Evolutionary conservation across 1,140 invertebrate species (phyloP), one percentile per base, ranked within the genome.

Genomic region (Antheraea mylitta): DNA sequence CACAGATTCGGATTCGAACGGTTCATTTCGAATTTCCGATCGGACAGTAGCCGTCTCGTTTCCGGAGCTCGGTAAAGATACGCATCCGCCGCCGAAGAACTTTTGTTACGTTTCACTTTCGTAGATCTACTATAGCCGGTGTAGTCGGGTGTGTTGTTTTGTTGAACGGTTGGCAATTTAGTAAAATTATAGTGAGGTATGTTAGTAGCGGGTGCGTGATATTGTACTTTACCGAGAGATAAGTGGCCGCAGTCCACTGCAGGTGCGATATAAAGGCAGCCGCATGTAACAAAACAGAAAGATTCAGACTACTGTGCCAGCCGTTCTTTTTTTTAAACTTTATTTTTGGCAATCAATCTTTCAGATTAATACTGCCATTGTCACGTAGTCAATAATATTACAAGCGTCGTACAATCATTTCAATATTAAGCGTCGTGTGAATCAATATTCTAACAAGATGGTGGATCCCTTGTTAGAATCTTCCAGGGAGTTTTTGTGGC

Each of bases 161-260:
- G 75, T 66, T 80, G 80, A 45, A 79, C 77, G 70, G 78, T 74
- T 69, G 80, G 74, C 69, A 83, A 70, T 81, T 85, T 88, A 73
- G 83, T 86, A 79, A 82, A 83, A 82, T 87, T 87, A 86, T 75
- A 83, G 75, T 89, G 88, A 73, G 83, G 76, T 82, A 85, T 86
- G 92, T 93, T 92, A 94, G 92, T 90, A 89, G 86, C 88, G 91
- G 92, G 92, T 90, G 93, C 93, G 92, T 94, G 94, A 93, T 94
- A 93, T 92, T 93, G 94, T 94, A 94, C 94, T 90, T 94, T 94
- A 94, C 94, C 94, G 85, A 94, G 90, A 87, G 93, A 93, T 80
- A 94, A 92, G 83, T 89, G 92, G 84, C 89, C 92, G 88, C 93
- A 93, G 84, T 94, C 94, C 93, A 93, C 94, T 94, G 93, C 91